Conservation (phyloP, 1,140 invertebrate species). For the Oncopodura yosiiana region DNA sequence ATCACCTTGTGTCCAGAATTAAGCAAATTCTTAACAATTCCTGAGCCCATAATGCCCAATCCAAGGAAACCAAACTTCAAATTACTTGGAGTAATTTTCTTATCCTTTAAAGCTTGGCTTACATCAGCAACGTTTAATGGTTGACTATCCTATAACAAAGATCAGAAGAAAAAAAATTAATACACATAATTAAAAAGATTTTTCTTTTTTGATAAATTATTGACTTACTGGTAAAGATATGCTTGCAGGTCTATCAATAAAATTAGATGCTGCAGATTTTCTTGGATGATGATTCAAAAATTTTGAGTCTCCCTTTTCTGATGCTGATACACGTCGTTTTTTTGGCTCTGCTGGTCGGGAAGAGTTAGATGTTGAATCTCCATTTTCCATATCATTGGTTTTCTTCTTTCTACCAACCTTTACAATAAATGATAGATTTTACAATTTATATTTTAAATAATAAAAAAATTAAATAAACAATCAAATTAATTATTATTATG, state of each 20-base stretch:
- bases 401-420: slow-evolving; percentile 10
- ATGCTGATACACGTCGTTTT: slow-evolving; percentile 19
- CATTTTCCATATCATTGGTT: slow-evolving; percentile 5
- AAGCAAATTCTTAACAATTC: slow-evolving; percentile 88
- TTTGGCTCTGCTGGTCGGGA: slow-evolving; percentile 8
- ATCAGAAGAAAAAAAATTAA: no score
- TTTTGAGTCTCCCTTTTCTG: slow-evolving; percentile 30
- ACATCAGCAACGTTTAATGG: slow-evolving; percentile 65
- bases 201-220: slow-evolving; percentile 1
- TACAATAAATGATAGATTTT: slow-evolving; percentile 6
- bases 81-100: slow-evolving; percentile 74
- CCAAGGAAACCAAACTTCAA: slow-evolving; percentile 91
- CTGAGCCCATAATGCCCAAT: slow-evolving; percentile 90
- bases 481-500: not conserved
- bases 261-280: slow-evolving; percentile 46
- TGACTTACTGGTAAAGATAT: slow-evolving; percentile 56
- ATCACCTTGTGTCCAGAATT: slow-evolving; percentile 87
- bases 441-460: not conserved
- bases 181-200: no score
- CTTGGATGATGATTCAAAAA: slow-evolving; percentile 47
- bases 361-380: no score
- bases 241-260: slow-evolving; percentile 56
- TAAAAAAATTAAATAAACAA: slow-evolving; percentile 3
- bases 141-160: slow-evolving; percentile 51
- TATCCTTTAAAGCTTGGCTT: slow-evolving; percentile 68